Evolutionary conservation across 2,888 invertebrate genomes (phyloP).

Genomic region (Elysia crispata): DNA sequence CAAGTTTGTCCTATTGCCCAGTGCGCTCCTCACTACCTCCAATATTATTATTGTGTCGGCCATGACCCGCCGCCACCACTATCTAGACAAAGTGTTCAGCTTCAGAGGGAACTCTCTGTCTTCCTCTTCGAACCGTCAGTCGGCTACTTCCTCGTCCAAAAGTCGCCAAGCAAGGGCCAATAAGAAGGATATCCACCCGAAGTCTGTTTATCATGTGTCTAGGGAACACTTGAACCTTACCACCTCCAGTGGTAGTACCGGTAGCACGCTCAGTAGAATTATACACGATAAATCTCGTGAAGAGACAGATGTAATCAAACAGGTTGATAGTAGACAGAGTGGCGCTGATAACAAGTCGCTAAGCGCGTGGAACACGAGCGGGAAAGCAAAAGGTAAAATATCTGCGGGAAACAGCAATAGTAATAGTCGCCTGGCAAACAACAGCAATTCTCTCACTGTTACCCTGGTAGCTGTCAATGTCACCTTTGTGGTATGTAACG

Average conservation of each 20-base stretch:
- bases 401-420: no score
- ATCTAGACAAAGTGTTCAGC: no score
- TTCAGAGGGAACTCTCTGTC: not conserved
- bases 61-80: slow-evolving; percentile 20
- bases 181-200: not conserved
- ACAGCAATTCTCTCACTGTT: slow-evolving; percentile 33
- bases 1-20: slow-evolving; percentile 40
- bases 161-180: not conserved
- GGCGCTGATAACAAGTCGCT: not conserved
- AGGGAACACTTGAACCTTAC: not conserved
- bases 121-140: not conserved
- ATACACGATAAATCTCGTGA: not conserved
- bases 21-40: slow-evolving; percentile 13
- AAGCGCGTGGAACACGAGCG: not conserved
- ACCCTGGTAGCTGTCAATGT: slow-evolving; percentile 39
- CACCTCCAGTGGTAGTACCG: not conserved
- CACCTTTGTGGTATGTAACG: slow-evolving; percentile 35
- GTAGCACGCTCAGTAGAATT: not conserved
- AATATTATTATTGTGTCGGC: slow-evolving; percentile 25
- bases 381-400: no score
- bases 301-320: not conserved
- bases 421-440: not conserved
- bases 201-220: not conserved
- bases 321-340: no score
- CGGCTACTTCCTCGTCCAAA: not conserved